A percentile compares a stretch with the other conserved stretches of the same genome.
phyloP scores from a whole-genome alignment of 2,888 invertebrate genomes.

The Ferdinandea cuprea region DNA sequence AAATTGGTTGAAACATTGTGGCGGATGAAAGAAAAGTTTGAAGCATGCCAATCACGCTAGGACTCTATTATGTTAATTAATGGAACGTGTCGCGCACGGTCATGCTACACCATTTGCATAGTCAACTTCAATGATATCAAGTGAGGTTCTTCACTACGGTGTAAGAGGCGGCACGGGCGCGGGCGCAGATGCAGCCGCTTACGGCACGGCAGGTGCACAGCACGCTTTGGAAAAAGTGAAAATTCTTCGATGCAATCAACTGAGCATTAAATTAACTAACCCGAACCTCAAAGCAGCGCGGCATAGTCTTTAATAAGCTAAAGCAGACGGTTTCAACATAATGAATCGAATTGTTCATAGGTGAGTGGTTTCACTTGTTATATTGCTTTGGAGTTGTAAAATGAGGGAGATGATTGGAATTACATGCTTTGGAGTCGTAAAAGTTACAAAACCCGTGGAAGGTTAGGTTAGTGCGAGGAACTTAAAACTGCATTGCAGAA shows the following conservation, averaged over 20 bases:
- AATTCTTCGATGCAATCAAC: constrained; percentile 67
- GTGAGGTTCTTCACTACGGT: constrained; percentile 22
- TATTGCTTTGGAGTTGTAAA: constrained; percentile 7
- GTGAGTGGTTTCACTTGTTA: constrained; percentile 58
- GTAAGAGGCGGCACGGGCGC: neutral
- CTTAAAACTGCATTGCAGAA: neutral
- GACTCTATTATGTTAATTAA: constrained; percentile 47
- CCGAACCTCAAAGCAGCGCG: constrained; percentile 19
- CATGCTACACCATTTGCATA: constrained; percentile 65
- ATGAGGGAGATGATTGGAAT: constrained; percentile 13
- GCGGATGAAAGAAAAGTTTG: constrained; percentile 2
- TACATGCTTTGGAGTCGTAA: constrained; percentile 23
- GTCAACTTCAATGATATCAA: constrained; percentile 40
- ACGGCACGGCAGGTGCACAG: constrained; percentile 26
- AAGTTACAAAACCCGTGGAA: constrained; percentile 37
- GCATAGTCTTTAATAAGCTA: constrained; percentile 23
- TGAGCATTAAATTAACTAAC: constrained; percentile 69
- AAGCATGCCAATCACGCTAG: constrained; percentile 8
- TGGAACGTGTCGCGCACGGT: constrained; percentile 53
- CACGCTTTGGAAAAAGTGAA: constrained; percentile 51
- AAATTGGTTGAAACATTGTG: neutral
- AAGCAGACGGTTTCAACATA: constrained; percentile 55
- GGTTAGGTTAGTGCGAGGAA: constrained; percentile 12
- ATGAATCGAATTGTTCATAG: constrained; percentile 68
- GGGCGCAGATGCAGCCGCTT: too few species aligned